Evolutionary conservation across 1,140 invertebrate genomes (phyloP), one percentile per base, ranked within the genome.

Genomic region (Ectropis grisescens): DNA sequence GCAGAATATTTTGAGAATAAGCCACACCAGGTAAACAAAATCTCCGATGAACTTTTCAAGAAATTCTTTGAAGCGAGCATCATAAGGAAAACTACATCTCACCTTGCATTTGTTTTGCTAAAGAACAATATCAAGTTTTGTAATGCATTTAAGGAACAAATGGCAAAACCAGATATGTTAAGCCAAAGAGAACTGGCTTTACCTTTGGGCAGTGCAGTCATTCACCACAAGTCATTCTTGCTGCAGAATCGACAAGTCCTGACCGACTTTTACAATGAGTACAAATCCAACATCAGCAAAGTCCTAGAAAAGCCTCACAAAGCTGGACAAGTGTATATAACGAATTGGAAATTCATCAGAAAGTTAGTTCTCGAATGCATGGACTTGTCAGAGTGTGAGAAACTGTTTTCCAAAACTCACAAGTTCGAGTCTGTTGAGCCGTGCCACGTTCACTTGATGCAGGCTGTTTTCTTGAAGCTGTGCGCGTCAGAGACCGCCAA

Each of bases 301-400:
- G 74, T 84, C 31, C 67, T 88, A 10, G 85, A 86, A 50, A 88
- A 88, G 51, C 87, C 87, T 1, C 85, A 87, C 33, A 89, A 88
- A 76, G 86, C 85, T 0, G 85, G 85, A 0, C 82, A 87, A 45
- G 83, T 88, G 28, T 88, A 88, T 36, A 54, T 83, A 13, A 79
- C 80, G 38, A 78, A 82, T 40, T 79, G 83, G 13, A 57, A 70
- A 32, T 74, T 84, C 19, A 75, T 87, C 15, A 70, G 66, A 5
- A 66, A 81, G 47, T 60, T 89, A 13, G 72, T 88, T 36, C 50
- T 82, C 2, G 70, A 76, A 42, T 85, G 82, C 47, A 86, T 88
- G 84, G 71, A 79, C n/a, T 37, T 72, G 9, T 65, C 82, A 1
- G 86, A 86, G 31, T 87, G 85, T 51, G 35, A 67, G 28, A 83